Conservation (phyloP, 2,888 invertebrate species). For the Drosophila longiperda region DNA sequence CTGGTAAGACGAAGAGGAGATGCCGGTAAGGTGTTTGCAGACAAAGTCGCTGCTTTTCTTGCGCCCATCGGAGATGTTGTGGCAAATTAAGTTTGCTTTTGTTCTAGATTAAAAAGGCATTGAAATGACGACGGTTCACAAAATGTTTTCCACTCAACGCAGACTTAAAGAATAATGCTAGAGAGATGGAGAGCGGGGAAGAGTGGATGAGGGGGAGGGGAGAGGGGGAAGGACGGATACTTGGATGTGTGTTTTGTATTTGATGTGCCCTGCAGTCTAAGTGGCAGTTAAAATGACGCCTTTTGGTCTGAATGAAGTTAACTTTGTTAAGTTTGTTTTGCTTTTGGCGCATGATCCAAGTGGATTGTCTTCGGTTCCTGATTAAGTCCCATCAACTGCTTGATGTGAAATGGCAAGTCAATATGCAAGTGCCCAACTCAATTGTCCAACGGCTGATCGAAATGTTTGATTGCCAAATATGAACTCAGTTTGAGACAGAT, state of each 20-base stretch:
- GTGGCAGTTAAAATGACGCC: conserved; percentile 73
- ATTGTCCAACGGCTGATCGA: conserved; percentile 12
- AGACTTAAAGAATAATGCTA: background rate
- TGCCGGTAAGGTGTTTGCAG: background rate
- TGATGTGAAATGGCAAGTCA: conserved; percentile 25
- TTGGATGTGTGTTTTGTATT: background rate
- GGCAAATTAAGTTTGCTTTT: conserved; percentile 81
- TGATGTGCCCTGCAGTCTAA: conserved; percentile 31
- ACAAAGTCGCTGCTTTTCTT: conserved; percentile 42
- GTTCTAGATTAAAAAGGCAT: conserved; percentile 81
- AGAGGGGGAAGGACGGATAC: background rate
- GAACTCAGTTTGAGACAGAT: background rate
- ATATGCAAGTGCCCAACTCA: conserved; percentile 11
- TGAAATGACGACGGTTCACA: conserved; percentile 65
- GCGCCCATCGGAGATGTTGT: conserved; percentile 73
- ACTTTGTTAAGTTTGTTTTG: conserved; percentile 74
- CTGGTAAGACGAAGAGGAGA: background rate
- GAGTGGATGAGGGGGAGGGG: background rate
- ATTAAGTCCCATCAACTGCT: conserved; percentile 44
- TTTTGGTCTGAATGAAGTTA: conserved; percentile 70
- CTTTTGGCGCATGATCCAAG: conserved; percentile 37
- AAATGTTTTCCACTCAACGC: conserved; percentile 6
- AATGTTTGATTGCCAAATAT: background rate
- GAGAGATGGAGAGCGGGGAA: background rate
- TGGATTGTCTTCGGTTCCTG: conserved; percentile 37